phyloP scores from a whole-genome alignment of 2,888 invertebrate species.

The Ormyrus rosae region DNA sequence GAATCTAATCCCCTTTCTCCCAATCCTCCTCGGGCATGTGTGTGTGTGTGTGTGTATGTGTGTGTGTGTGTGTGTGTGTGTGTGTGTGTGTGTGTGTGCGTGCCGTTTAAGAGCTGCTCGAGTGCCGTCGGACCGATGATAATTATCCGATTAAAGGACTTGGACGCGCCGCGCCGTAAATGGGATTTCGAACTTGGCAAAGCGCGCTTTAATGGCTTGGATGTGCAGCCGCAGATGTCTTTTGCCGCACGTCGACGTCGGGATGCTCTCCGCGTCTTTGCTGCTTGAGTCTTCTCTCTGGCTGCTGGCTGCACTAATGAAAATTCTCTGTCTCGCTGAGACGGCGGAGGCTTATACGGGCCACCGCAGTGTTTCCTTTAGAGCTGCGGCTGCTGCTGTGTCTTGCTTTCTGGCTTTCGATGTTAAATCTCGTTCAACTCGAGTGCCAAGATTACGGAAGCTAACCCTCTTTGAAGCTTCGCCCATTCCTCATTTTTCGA shows the following conservation, averaged over 20 bases:
- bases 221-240: neutral
- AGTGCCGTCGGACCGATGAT: slow-evolving; percentile 40
- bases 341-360: neutral
- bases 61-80: slow-evolving; percentile 1
- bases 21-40: neutral
- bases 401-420: slow-evolving; percentile 15
- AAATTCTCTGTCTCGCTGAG: slow-evolving; percentile 14
- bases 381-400: neutral
- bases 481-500: too few relatives aligned
- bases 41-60: slow-evolving; percentile 22
- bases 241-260: neutral
- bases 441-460: neutral
- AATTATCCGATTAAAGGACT: slow-evolving; percentile 51
- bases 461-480: too few relatives aligned
- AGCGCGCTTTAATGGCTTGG: slow-evolving; percentile 40
- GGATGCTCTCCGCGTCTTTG: neutral
- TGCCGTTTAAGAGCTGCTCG: slow-evolving; percentile 18
- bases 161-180: slow-evolving; percentile 32
- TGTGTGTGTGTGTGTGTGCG: slow-evolving; percentile 4
- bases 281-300: neutral
- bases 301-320: slow-evolving; percentile 2
- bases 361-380: neutral
- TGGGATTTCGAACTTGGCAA: slow-evolving; percentile 50
- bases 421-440: slow-evolving; percentile 12
- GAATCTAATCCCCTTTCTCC: slow-evolving; percentile 30